Conservation (phyloP, 92 coral and sea anemone genomes). For the Umimayanthus kanabou region DNA sequence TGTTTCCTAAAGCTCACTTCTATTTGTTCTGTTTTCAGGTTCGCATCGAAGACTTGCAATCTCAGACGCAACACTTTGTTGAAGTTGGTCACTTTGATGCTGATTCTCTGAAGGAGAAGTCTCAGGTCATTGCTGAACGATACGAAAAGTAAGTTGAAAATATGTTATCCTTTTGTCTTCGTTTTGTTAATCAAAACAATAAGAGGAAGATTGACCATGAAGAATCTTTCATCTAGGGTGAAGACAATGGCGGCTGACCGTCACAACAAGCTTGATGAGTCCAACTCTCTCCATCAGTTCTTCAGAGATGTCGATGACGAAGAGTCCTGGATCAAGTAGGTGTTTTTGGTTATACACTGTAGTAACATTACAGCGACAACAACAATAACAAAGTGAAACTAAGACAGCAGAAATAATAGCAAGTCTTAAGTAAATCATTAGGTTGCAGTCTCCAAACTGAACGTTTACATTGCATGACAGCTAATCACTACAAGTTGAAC, state of each 20-base stretch:
- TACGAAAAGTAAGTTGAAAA: slow-evolving; percentile 79
- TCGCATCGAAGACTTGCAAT: slow-evolving; percentile 90
- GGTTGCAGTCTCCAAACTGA: too few species aligned
- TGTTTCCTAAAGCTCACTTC: background rate
- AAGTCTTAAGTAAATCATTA: background rate
- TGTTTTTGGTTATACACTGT: background rate
- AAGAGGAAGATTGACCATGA: background rate
- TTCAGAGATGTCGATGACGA: slow-evolving; percentile 98
- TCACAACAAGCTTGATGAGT: slow-evolving; percentile 84
- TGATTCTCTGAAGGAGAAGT: slow-evolving; percentile 84
- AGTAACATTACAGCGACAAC: background rate
- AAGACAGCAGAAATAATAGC: background rate
- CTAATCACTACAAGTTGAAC: background rate
- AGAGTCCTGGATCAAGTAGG: slow-evolving; percentile 99
- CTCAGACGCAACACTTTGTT: slow-evolving; percentile 94
- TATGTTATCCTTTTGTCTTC: too few species aligned
- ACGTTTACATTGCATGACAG: background rate
- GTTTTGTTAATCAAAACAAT: background rate
- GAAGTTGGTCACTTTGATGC: slow-evolving; percentile 97
- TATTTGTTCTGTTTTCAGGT: slow-evolving; percentile 56
- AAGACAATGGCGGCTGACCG: slow-evolving; percentile 89
- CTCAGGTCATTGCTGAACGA: slow-evolving; percentile 82
- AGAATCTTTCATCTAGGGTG: slow-evolving; percentile 57
- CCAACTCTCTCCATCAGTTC: slow-evolving; percentile 96
- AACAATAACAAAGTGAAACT: background rate